Percentiles rank a stretch among this genome's conserved stretches.
Evolutionary conservation across 2,888 invertebrate species (phyloP).

Genomic region (Latheticus oryzae): DNA sequence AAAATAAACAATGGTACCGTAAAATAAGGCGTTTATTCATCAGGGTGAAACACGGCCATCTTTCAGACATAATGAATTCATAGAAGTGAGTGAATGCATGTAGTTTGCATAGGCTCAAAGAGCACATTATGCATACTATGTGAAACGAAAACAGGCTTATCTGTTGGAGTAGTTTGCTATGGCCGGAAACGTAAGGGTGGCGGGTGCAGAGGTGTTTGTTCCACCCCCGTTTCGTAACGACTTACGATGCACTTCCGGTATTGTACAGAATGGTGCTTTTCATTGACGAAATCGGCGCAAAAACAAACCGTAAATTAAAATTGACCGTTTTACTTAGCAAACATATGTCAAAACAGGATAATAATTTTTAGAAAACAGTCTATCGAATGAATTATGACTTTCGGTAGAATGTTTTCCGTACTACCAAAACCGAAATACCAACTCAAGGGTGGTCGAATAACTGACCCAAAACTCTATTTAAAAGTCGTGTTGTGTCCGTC

Average conservation of each 20-base stretch:
- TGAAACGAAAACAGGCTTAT: constrained; percentile 52
- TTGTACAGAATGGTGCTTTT: constrained; percentile 29
- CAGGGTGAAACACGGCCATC: constrained; percentile 38
- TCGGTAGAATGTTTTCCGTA: constrained; percentile 33
- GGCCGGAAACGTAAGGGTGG: constrained; percentile 36
- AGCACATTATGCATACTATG: constrained; percentile 50
- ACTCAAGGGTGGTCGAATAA: constrained; percentile 35
- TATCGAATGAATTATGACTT: constrained; percentile 28
- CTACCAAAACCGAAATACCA: constrained; percentile 25
- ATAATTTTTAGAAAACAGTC: constrained; percentile 32
- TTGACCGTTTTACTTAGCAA: constrained; percentile 34
- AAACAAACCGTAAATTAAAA: constrained; percentile 39
- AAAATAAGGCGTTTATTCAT: constrained; percentile 39
- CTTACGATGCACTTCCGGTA: constrained; percentile 47
- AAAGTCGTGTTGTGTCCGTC: constrained; percentile 49
- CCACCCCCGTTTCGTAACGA: constrained; percentile 38
- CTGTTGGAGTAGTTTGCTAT: constrained; percentile 41
- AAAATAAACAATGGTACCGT: constrained; percentile 39
- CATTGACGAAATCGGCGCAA: too few species aligned
- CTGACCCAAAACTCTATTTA: constrained; percentile 50
- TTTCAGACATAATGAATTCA: constrained; percentile 47
- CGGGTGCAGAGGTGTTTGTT: constrained; percentile 23
- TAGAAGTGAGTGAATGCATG: constrained; percentile 47
- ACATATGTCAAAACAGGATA: constrained; percentile 40
- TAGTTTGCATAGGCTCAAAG: constrained; percentile 52